Evolutionary conservation across 92 coral and sea anemone genomes (phyloP), one percentile per base, ranked within the genome.

Genomic region (Zoanthus solanderi): DNA sequence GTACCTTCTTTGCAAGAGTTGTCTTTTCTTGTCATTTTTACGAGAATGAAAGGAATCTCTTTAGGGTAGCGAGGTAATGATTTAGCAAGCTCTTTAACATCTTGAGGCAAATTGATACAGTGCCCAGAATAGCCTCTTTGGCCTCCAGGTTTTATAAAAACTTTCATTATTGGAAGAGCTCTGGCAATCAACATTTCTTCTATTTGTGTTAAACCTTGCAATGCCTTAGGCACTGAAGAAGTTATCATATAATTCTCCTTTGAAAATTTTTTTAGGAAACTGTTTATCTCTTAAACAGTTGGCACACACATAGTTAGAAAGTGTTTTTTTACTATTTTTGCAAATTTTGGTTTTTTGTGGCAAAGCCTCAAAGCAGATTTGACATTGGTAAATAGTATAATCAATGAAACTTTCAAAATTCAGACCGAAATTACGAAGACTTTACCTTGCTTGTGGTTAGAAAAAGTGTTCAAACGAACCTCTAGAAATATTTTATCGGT

Each of bases 101-200:
- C 23, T 23, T 23, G 23, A 23, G 23, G 23, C 23, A 23, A 23
- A 23, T 23, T 23, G 23, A 23, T 23, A 23, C 23, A 23, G 23
- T 23, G 23, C 23, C 23, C 23, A 23, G 23, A 23, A 23, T 23
- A 23, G 23, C 23, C 23, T 80, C 88, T 88, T 88, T 89, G 89
- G 29, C 92, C 92, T 53, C 92, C 91, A 30, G 91, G 91, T 58
- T 89, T 89, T 54, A 89, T 85, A 89, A 44, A 88, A 89, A 89
- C 89, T 75, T 77, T 84, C 89, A 84, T 90, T 75, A 80, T 31
- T 54, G 93, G 90, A 84, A 89, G 83, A 78, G 93, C 91, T 73
- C 90, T 71, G 6, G 93, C 91, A 28, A 90, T 90, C 56, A 52
- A 52, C 23, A 23, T 23, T 23, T 23, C 23, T 23, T 23, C 23